Conservation (phyloP, 2,797 vertebrate species). For the Argentina silus region DNA sequence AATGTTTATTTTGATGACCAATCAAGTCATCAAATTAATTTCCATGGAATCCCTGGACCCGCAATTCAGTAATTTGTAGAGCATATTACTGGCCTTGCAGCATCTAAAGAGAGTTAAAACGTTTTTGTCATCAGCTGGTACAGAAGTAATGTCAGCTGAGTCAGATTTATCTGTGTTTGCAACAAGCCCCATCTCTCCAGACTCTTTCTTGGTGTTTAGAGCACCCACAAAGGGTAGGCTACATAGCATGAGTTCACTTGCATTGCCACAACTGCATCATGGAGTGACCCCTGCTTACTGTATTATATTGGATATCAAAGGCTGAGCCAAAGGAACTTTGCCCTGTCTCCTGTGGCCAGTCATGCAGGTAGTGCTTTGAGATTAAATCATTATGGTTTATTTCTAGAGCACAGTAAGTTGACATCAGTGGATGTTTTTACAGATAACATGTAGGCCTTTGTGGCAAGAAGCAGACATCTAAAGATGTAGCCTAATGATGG, state of each 20-base stretch:
- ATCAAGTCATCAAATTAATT: not conserved
- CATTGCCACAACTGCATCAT: not conserved
- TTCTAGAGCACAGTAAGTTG: not conserved
- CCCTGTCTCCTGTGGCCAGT: not conserved
- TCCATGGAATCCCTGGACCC: not conserved
- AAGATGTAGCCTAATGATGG: not conserved
- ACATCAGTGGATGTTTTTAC: not conserved
- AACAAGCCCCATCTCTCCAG: not conserved
- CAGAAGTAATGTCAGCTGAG: not conserved
- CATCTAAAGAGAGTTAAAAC: slow-evolving; percentile 23
- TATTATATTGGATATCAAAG: not conserved
- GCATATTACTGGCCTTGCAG: not conserved
- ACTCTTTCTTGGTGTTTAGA: not conserved
- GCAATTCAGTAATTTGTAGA: not conserved
- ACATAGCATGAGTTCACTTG: not conserved
- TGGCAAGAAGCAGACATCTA: not conserved
- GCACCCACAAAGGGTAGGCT: not conserved
- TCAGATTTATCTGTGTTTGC: slow-evolving; percentile 16
- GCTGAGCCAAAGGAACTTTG: not conserved
- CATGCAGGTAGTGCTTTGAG: not conserved
- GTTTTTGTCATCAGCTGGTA: slow-evolving; percentile 21
- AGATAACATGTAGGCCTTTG: not conserved
- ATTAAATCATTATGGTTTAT: not conserved
- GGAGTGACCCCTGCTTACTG: not conserved
- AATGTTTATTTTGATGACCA: not conserved